Percentiles rank a stretch among this genome's conserved stretches.
Evolutionary conservation across 2,888 invertebrate species (phyloP).

Genomic region (Cremastobaeus sp.): DNA sequence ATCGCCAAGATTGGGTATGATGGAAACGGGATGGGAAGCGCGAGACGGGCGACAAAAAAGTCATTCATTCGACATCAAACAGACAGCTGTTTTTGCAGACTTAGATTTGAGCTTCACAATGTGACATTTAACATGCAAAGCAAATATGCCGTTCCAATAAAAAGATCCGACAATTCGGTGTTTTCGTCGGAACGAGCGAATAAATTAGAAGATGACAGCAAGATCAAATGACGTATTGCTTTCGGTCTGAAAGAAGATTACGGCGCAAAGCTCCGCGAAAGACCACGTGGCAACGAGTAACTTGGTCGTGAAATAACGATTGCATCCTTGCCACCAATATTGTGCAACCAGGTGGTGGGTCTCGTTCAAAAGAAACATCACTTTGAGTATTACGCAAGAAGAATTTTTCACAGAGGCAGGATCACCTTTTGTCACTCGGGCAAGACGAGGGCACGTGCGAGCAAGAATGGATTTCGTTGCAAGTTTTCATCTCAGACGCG

Average conservation of each 20-base stretch:
- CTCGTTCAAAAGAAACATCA: conserved; percentile 51
- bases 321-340: conserved; percentile 45
- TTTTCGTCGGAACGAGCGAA: not conserved
- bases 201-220: too few species aligned
- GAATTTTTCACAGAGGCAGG: conserved; percentile 58
- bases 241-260: not conserved
- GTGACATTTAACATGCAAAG: conserved; percentile 20
- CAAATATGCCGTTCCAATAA: too few species aligned
- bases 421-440: conserved; percentile 64
- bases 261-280: not conserved
- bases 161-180: conserved; percentile 1
- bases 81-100: conserved; percentile 64
- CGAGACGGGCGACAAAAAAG: conserved; percentile 66
- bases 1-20: conserved; percentile 31
- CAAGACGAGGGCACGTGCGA: conserved; percentile 66
- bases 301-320: conserved; percentile 33
- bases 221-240: not conserved
- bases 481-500: conserved; percentile 41
- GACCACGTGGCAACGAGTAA: conserved; percentile 16
- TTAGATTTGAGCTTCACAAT: conserved; percentile 48
- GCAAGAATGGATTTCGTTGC: conserved; percentile 62
- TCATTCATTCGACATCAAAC: conserved; percentile 63
- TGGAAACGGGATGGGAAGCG: conserved; percentile 58
- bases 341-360: conserved; percentile 49
- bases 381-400: conserved; percentile 61